A percentile compares a stretch with the other conserved stretches of the same genome.
phyloP scores from a whole-genome alignment of 2,888 invertebrate genomes.

The Oscheius sp. region DNA sequence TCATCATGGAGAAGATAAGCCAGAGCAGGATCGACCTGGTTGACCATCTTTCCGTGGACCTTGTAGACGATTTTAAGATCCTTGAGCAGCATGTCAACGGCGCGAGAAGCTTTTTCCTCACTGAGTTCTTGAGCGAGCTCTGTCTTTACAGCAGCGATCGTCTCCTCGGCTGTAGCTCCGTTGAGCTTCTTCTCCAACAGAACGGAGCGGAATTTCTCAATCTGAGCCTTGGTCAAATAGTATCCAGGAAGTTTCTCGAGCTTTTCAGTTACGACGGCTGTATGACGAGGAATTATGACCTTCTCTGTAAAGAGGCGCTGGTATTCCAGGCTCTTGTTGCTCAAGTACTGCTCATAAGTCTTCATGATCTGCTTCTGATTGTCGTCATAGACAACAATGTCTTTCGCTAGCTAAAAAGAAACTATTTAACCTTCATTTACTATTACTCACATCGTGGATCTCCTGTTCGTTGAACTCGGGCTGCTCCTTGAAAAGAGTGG shows the following conservation, averaged over 20 bases:
- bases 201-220: slow-evolving; percentile 22
- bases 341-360: slow-evolving; percentile 12
- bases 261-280: background rate
- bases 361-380: slow-evolving; percentile 13
- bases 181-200: slow-evolving; percentile 9
- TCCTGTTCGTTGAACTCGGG: slow-evolving; percentile 28
- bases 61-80: slow-evolving; percentile 36
- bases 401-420: slow-evolving; percentile 22
- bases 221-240: slow-evolving; percentile 31
- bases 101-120: slow-evolving; percentile 15
- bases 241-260: slow-evolving; percentile 24
- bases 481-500: slow-evolving; percentile 5
- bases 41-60: slow-evolving; percentile 24
- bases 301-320: slow-evolving; percentile 23
- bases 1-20: slow-evolving; percentile 32
- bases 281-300: slow-evolving; percentile 19
- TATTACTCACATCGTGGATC: slow-evolving; percentile 9
- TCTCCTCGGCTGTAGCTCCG: slow-evolving; percentile 12
- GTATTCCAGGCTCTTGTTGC: slow-evolving; percentile 27
- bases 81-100: slow-evolving; percentile 36
- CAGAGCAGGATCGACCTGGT: slow-evolving; percentile 13
- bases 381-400: slow-evolving; percentile 5
- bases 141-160: slow-evolving; percentile 16
- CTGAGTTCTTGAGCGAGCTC: slow-evolving; percentile 28
- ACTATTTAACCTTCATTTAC: background rate